Evolutionary conservation across 2,113 vertebrate species (phyloP).

Genomic region (Bujurquina vittata): DNA sequence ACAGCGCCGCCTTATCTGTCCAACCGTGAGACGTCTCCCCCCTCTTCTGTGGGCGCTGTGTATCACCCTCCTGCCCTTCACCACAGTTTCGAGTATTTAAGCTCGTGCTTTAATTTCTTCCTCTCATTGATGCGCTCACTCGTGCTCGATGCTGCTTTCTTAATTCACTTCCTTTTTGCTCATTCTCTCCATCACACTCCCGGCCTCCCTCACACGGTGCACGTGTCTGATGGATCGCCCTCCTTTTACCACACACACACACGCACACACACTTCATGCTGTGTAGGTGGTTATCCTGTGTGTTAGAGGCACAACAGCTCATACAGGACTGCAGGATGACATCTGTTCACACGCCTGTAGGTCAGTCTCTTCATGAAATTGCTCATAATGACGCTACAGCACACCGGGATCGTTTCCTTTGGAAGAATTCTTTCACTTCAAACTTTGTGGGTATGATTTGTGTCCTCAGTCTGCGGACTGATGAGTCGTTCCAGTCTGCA

Average conservation of each 20-base stretch:
- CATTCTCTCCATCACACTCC: background rate
- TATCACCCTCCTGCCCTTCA: background rate
- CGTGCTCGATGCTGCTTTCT: background rate
- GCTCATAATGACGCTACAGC: background rate
- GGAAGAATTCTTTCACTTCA: background rate
- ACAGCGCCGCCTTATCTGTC: background rate
- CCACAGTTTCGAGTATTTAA: background rate
- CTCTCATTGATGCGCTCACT: background rate
- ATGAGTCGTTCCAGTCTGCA: background rate
- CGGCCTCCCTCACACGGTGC: background rate
- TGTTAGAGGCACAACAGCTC: constrained; percentile 27
- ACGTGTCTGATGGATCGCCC: constrained; percentile 47
- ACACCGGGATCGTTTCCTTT: background rate
- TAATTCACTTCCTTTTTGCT: background rate
- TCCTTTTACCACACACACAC: background rate
- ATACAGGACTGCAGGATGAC: constrained; percentile 9
- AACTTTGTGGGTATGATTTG: background rate
- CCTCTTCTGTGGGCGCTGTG: background rate
- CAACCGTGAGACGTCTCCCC: background rate
- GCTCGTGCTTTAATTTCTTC: background rate
- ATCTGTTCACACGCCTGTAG: background rate
- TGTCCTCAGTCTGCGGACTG: no score
- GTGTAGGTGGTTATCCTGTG: background rate
- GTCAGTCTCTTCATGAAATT: background rate
- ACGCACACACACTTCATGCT: background rate